Percentiles rank a stretch among this genome's conserved stretches.
Evolutionary conservation across 2,797 vertebrate genomes (phyloP).

Genomic region (Typhlichthys eigenmanni): DNA sequence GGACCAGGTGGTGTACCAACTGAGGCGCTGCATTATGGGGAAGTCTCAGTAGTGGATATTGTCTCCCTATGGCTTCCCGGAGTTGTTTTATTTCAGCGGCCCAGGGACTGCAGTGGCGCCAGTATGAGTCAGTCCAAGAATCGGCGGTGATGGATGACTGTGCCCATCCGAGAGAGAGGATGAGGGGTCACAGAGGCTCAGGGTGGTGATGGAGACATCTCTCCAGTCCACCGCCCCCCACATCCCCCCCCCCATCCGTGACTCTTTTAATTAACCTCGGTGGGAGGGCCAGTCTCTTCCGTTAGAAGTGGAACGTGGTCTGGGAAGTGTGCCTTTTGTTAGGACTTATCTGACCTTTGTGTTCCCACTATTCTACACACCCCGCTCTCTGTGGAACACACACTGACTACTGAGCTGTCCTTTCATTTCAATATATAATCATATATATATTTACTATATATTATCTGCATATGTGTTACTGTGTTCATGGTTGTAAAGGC

Average conservation of each 20-base stretch:
- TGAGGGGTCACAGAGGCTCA: constrained; percentile 48
- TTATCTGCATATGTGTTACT: too few species aligned
- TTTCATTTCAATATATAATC: neutral
- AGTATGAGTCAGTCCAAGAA: constrained; percentile 37
- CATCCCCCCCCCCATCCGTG: neutral
- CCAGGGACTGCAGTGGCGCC: constrained; percentile 45
- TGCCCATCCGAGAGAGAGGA: constrained; percentile 50
- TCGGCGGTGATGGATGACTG: constrained; percentile 60
- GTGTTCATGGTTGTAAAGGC: too few species aligned
- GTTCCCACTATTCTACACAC: constrained; percentile 23
- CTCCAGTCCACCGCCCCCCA: constrained; percentile 10
- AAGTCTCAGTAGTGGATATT: constrained; percentile 26
- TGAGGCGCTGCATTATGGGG: constrained; percentile 42
- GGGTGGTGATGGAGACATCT: constrained; percentile 61
- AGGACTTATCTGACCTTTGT: constrained; percentile 57
- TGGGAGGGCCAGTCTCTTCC: constrained; percentile 52
- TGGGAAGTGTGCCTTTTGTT: constrained; percentile 52
- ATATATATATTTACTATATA: too few species aligned
- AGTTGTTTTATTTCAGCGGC: constrained; percentile 52
- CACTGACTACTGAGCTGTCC: too few species aligned
- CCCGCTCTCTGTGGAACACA: constrained; percentile 18
- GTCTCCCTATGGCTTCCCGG: constrained; percentile 46
- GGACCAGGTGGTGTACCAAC: constrained; percentile 53
- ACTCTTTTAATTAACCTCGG: constrained; percentile 72
- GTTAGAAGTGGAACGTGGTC: constrained; percentile 54